Evolutionary conservation across 2,888 invertebrate species (phyloP).

Genomic region (Poecilobothrus nobilitatus): DNA sequence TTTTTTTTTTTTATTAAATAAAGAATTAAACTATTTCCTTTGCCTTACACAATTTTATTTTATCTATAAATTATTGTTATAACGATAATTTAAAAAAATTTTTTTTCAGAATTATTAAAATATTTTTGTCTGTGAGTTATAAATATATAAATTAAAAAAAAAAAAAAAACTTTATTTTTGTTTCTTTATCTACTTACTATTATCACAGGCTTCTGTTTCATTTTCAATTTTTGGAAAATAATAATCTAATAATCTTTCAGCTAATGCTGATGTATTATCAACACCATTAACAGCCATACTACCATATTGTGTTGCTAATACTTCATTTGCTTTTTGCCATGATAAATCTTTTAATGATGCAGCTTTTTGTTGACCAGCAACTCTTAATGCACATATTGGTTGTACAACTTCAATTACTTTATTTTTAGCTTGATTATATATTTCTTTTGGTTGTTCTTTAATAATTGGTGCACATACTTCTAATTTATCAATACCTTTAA

Average conservation of each 20-base stretch:
- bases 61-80: too few species aligned
- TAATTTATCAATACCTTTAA: constrained; percentile 56
- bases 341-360: constrained; percentile 57
- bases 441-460: constrained; percentile 55
- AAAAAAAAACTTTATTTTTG: constrained; percentile 17
- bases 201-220: constrained; percentile 47
- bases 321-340: constrained; percentile 63
- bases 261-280: constrained; percentile 57
- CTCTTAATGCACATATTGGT: constrained; percentile 46
- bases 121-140: too few species aligned
- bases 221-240: constrained; percentile 57
- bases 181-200: constrained; percentile 47
- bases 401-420: constrained; percentile 51
- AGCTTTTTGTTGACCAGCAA: constrained; percentile 49
- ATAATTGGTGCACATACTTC: constrained; percentile 60
- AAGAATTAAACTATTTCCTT: too few species aligned
- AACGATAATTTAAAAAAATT: too few species aligned
- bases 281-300: constrained; percentile 58
- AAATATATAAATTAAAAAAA: too few species aligned
- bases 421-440: constrained; percentile 49
- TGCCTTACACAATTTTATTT: too few species aligned
- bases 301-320: constrained; percentile 60
- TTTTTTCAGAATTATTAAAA: too few species aligned
- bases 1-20: too few species aligned
- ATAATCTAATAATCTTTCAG: constrained; percentile 65